Base-by-base conservation (phyloP, 2,113 vertebrate species). In the Xenus cinereus region DNA sequence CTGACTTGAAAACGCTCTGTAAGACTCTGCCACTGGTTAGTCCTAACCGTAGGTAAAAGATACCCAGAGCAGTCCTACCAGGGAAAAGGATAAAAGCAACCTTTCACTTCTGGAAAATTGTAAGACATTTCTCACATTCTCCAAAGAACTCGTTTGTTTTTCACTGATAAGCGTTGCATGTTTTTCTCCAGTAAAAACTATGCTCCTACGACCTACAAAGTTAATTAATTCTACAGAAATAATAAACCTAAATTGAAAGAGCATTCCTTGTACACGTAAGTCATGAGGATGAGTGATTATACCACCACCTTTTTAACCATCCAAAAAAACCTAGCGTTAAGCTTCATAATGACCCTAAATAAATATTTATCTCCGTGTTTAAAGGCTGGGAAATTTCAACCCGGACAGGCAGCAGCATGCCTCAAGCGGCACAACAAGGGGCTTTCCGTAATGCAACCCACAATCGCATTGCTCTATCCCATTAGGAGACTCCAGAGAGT, bases 161-260 rank as follows among this genome's bases (percentile, higher is more conserved):
- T 43, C 45, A 39, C 33, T n/a, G 16, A 41, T 13, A 57, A 51
- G 53, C 8, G 0, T 20, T 92, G 50, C 67, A 86, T 93, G 73
- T 37, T 93, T 87, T 74, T 68, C 60, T 75, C 6, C 39, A 72
- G 78, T 32, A 83, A 86, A 90, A 96, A 57, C 35, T 22, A 45
- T 4, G 13, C 69, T 95, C 69, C 76, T 75, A 71, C 0, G 0
- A 92, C 64, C 56, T 72, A 84, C 68, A 81, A 75, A 90, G 60
- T 87, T 97, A 90, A 95, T 96, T 93, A 95, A 84, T 64, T 81
- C 27, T 43, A 62, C 30, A 72, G 85, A 90, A 46, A 90, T 89
- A 84, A 95, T 72, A 93, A 95, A 84, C 39, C 27, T 64, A 78
- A 84, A 84, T 41, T 88, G 64, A 74, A 81, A 84, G 56, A 64